These are phyloP conservation scores for Yponomeuta plumbellus DNA, from an alignment of 2,888 invertebrate species.

Conservation along the genomic window DNA sequence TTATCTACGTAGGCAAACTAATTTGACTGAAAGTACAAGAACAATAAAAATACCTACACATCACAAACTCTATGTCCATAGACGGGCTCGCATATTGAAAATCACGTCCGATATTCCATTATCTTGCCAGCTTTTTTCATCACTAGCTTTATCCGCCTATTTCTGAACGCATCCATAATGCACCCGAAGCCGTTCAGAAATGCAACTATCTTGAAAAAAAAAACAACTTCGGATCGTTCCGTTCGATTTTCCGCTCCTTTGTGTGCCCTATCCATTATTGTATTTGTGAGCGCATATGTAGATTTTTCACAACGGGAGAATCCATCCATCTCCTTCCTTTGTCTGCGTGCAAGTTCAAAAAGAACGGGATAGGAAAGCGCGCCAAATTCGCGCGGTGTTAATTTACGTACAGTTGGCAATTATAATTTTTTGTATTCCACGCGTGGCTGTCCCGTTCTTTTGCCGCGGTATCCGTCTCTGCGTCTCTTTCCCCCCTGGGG, in stretches of 20 bases:
- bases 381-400: constrained; percentile 68
- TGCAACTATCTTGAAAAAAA: constrained; percentile 45
- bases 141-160: background rate
- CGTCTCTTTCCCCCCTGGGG: constrained; percentile 45
- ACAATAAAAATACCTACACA: no score
- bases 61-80: background rate
- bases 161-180: constrained; percentile 43
- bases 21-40: no score
- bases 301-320: constrained; percentile 32
- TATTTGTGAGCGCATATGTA: constrained; percentile 67
- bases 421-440: constrained; percentile 69
- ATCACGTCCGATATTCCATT: background rate
- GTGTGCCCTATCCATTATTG: constrained; percentile 49
- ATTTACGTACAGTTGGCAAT: constrained; percentile 75
- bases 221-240: constrained; percentile 58
- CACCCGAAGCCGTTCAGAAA: constrained; percentile 32
- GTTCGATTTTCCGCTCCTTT: constrained; percentile 67
- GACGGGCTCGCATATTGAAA: background rate
- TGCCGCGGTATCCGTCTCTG: constrained; percentile 37
- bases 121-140: background rate
- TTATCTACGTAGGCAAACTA: no score
- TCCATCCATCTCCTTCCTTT: constrained; percentile 24
- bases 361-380: constrained; percentile 38
- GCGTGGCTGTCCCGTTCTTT: constrained; percentile 60
- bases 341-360: background rate